Percentiles rank a stretch among this genome's conserved stretches.
phyloP scores from a whole-genome alignment of 2,797 vertebrate species.

The Tangara arthus region DNA sequence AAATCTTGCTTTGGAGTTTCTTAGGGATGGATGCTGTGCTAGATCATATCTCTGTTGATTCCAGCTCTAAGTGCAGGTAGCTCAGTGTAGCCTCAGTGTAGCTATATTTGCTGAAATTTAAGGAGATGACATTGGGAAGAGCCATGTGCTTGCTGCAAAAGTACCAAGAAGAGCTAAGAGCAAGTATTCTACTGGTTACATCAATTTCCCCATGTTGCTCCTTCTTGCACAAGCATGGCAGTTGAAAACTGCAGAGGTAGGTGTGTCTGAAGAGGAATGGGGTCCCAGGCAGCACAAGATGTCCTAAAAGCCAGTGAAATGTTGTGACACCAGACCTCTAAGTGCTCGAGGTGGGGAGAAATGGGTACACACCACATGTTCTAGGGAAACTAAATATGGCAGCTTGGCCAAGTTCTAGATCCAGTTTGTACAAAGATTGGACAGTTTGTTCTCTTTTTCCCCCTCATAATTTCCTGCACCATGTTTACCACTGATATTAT shows the following conservation, averaged over 20 bases:
- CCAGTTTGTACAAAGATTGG: not conserved
- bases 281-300: not conserved
- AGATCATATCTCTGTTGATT: not conserved
- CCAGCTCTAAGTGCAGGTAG: not conserved
- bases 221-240: not conserved
- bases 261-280: not conserved
- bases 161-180: not conserved
- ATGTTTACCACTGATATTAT: not conserved
- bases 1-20: not conserved
- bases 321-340: not conserved
- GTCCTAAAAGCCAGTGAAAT: not conserved
- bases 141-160: not conserved
- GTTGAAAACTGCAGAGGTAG: not conserved
- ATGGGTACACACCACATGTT: fast-evolving
- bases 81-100: not conserved
- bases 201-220: not conserved
- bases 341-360: not conserved
- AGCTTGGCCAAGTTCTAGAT: not conserved
- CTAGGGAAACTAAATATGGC: not conserved
- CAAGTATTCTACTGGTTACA: not conserved
- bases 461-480: not conserved
- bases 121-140: not conserved
- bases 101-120: not conserved
- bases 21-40: not conserved
- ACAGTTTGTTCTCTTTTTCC: not conserved